Base-by-base conservation (phyloP, 1,140 invertebrate species). In the Ylistrum balloti region DNA sequence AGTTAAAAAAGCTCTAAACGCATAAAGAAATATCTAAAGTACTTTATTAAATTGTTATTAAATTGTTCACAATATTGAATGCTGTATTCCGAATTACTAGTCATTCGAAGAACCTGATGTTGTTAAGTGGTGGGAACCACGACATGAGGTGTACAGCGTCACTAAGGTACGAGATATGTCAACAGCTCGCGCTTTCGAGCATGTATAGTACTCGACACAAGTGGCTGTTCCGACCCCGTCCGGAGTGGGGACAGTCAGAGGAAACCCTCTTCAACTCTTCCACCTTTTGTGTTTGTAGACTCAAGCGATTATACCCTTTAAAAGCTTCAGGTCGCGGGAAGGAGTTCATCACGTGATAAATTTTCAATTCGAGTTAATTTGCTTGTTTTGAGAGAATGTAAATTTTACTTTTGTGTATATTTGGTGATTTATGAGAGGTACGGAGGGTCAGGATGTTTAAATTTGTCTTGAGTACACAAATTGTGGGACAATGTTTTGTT, bases 401-500 rank as follows among this genome's bases (percentile, higher is more conserved):
- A 74, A 74, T 74, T 74, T 74, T 74, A 74, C 56, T 74, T 74
- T 74, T 74, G 56, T 74, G 56, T 74, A 74, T 74, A 74, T 74
- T n/a, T 74, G 56, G 56, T 28, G 56, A 74, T 74, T 74, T 74
- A 28, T 28, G n/a, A 74, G 56, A 74, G 56, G n/a, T n/a, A 1
- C 56, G 22, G n/a, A 28, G 11, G 56, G 56, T 74, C 56, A 74
- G 56, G 56, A 74, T 74, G 56, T 74, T 74, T 74, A 74, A 74
- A 74, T 74, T 74, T 28, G 56, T 28, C 56, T 28, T 74, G 56
- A 74, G 56, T 74, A 74, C 15, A 74, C 56, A 74, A 74, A 74
- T 74, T 74, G 56, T 28, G 56, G 22, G 56, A 74, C 56, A 74
- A n/a, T 28, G 56, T 74, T 74, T 5, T 74, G 56, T 74, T 74